These are phyloP conservation scores for Oostethus manadensis DNA, from an alignment of 2,113 vertebrate species.

Conservation along the genomic window DNA sequence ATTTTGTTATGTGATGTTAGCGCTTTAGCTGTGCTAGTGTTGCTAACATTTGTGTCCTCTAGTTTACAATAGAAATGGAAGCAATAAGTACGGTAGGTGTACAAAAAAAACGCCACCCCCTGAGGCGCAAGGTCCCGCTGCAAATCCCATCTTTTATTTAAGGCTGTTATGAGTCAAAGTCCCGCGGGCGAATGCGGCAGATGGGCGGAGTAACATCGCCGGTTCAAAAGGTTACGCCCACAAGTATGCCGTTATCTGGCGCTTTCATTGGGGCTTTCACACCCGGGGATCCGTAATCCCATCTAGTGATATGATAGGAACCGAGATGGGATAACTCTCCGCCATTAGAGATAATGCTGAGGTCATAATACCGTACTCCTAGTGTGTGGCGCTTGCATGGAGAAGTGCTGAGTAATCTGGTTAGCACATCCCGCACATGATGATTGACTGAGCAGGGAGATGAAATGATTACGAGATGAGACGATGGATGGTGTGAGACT, in stretches of 20 bases:
- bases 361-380: conserved; percentile 39
- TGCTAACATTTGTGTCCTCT: too few species aligned
- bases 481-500: conserved; percentile 10
- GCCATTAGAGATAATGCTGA: conserved; percentile 45
- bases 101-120: background rate
- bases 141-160: conserved; percentile 15
- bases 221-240: conserved; percentile 45
- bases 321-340: conserved; percentile 53
- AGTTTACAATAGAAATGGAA: too few species aligned
- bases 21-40: too few species aligned
- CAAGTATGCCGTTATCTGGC: conserved; percentile 46
- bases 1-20: too few species aligned
- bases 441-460: conserved; percentile 41
- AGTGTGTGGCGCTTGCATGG: conserved; percentile 12
- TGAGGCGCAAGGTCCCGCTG: conserved; percentile 22
- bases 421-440: conserved; percentile 38
- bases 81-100: background rate
- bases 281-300: conserved; percentile 59
- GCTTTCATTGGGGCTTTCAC: conserved; percentile 60
- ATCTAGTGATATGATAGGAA: conserved; percentile 63
- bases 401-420: conserved; percentile 51
- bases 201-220: conserved; percentile 44
- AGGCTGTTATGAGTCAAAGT: conserved; percentile 22
- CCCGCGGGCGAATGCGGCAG: conserved; percentile 49
- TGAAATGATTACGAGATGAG: conserved; percentile 22